Evolutionary conservation across 2,888 invertebrate genomes (phyloP), one percentile per base, ranked within the genome.

Genomic region (Cinara cedri): DNA sequence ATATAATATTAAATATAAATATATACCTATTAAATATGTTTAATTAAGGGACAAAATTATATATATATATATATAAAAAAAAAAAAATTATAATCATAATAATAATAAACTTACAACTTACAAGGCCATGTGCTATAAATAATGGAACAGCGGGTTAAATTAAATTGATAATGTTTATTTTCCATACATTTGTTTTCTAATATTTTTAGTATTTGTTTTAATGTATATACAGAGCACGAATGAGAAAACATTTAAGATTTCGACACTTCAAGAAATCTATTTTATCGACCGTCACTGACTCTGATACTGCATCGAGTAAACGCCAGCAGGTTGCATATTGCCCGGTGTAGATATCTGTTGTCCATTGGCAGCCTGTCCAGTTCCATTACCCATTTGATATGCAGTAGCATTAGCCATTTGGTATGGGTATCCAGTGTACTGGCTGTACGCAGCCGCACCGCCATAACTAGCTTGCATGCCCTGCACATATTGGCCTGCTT

Each of bases 381-480:
- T 68, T 78, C 78, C 78, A 42, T 78, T 78, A 57, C 78, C 78
- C 78, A 78, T 78, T 70, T 70, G 78, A 78, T 70, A 78, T 11
- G 78, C 78, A 42, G 78, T 51, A n/a, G 70, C 51, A 42, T 78
- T 78, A n/a, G 68, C 78, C 78, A 78, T 78, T 49, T 78, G 78
- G 34, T 78, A 78, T n/a, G 78, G 78, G 19, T 78, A 78, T 62
- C 78, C 78, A 51, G 78, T 70, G 26, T 78, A 78, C 60, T 78
- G 78, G 51, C 68, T 70, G 21, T 78, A 78, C 16, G 78, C 65
- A 60, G 78, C 70, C 2, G 78, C 78, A 21, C 78, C 78, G 21
- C 78, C 78, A 57, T 70, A 78, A 83, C 91, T 91, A 71, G 92
- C 91, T 85, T 93, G 93, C 90, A 93, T 90, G 85, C 86, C 86